Evolutionary conservation across 2,888 invertebrate species (phyloP).

Genomic region (Nesidiocoris tenuis): DNA sequence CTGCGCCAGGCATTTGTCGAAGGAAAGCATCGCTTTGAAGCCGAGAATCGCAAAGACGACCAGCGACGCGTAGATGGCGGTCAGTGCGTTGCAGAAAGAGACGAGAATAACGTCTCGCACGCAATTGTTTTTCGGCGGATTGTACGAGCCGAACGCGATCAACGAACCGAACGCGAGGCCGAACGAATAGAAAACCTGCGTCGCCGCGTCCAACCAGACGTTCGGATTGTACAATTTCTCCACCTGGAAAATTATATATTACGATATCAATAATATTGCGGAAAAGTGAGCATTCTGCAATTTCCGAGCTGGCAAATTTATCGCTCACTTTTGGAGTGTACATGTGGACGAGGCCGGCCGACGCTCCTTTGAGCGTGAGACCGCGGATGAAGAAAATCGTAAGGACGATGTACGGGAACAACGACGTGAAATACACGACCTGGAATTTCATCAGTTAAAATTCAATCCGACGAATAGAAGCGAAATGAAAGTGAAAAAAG

Average conservation of each 20-base stretch:
- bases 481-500: neutral
- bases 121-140: slow-evolving; percentile 91
- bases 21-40: slow-evolving; percentile 90
- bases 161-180: slow-evolving; percentile 93
- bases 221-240: slow-evolving; percentile 81
- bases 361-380: slow-evolving; percentile 81
- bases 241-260: too few species aligned
- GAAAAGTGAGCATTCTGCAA: neutral
- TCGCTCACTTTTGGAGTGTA: slow-evolving; percentile 85
- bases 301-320: too few species aligned
- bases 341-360: slow-evolving; percentile 85
- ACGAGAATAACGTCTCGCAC: slow-evolving; percentile 87
- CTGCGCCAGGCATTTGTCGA: slow-evolving; percentile 76
- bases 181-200: slow-evolving; percentile 95
- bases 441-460: too few species aligned
- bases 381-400: slow-evolving; percentile 93
- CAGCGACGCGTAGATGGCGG: slow-evolving; percentile 91
- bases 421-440: slow-evolving; percentile 93
- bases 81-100: slow-evolving; percentile 87
- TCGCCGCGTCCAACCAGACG: slow-evolving; percentile 94
- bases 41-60: slow-evolving; percentile 94
- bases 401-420: slow-evolving; percentile 90
- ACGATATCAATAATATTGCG: neutral
- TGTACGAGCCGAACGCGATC: slow-evolving; percentile 94
- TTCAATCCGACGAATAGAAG: neutral